Evolutionary conservation across 2,888 invertebrate species (phyloP).

Genomic region (Anthrax anthrax): DNA sequence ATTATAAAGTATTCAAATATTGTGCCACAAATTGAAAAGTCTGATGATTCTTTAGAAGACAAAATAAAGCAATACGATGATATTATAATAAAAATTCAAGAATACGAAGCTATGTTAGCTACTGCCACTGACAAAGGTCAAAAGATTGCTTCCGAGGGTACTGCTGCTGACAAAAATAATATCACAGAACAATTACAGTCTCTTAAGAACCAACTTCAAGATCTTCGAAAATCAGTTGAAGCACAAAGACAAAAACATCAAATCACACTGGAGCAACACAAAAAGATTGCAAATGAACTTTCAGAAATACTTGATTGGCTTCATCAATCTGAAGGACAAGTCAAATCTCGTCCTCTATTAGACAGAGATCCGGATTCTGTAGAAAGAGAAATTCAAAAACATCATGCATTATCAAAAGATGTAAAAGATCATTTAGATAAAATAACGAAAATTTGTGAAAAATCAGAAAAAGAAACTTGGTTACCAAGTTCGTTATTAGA

Average conservation of each 20-base stretch:
- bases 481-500: conserved; percentile 68
- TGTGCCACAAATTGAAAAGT: conserved; percentile 70
- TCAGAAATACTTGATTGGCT: conserved; percentile 71
- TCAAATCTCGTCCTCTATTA: conserved; percentile 69
- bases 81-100: conserved; percentile 72
- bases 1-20: conserved; percentile 76
- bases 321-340: conserved; percentile 64
- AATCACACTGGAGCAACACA: conserved; percentile 73
- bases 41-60: conserved; percentile 66
- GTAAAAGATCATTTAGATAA: conserved; percentile 56
- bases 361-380: conserved; percentile 67
- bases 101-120: conserved; percentile 75
- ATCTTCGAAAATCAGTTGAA: conserved; percentile 67
- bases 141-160: conserved; percentile 82
- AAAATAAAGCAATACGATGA: conserved; percentile 80
- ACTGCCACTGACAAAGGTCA: conserved; percentile 85
- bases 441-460: conserved; percentile 53
- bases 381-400: conserved; percentile 64
- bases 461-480: conserved; percentile 58
- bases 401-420: conserved; percentile 50
- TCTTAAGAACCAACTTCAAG: conserved; percentile 68
- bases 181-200: conserved; percentile 79
- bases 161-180: conserved; percentile 71
- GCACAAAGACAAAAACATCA: conserved; percentile 78
- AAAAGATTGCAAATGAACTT: conserved; percentile 69